Evolutionary conservation across 2,888 invertebrate genomes (phyloP), one percentile per base, ranked within the genome.

Genomic region (Eilema sororculum): DNA sequence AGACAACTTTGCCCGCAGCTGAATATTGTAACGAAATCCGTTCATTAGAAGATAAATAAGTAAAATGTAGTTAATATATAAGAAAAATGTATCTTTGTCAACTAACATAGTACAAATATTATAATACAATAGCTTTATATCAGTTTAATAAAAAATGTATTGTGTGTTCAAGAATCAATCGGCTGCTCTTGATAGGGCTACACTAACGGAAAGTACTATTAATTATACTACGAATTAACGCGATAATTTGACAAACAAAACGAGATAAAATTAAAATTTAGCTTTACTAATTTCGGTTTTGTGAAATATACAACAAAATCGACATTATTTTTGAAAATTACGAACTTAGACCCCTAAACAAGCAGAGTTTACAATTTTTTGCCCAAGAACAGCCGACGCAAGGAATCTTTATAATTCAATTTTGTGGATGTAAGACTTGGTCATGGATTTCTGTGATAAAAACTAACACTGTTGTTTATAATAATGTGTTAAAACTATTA

Each of bases 381-480:
- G 1, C 12, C 1, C n/a, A 37, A 57, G 52, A 37, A 24, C 57
- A 57, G 20, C 16, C 28, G 28, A 12, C 9, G 16, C 33, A 20
- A 65, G 22, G n/a, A 33, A 37, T 57, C 24, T 24, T 20, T 16
- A 33, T 33, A 65, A 57, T 65, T 33, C 9, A 60, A 60, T 33
- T n/a, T 56, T 20, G 37, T 56, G 16, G 10, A 46, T 60, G 60
- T 65, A 28, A 65, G 16, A 64, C n/a, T 64, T 69, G 68, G 66
- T 72, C 72, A 68, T 78, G 58, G 25, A 72, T 60, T 76, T 66
- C 78, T 79, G 78, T 79, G 78, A 79, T 79, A 79, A 78, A 69
- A 25, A n/a, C 58, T 68, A 24, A 61, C 33, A 61, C 33, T 33
- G 30, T 67, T 67, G 24, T 67, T 62, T 58, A 58, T 33, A 24